A percentile compares a stretch with the other conserved stretches of the same genome.
These are phyloP conservation scores for Strigamia crassipes DNA, from an alignment of 2,888 invertebrate genomes.

Conservation along the genomic window DNA sequence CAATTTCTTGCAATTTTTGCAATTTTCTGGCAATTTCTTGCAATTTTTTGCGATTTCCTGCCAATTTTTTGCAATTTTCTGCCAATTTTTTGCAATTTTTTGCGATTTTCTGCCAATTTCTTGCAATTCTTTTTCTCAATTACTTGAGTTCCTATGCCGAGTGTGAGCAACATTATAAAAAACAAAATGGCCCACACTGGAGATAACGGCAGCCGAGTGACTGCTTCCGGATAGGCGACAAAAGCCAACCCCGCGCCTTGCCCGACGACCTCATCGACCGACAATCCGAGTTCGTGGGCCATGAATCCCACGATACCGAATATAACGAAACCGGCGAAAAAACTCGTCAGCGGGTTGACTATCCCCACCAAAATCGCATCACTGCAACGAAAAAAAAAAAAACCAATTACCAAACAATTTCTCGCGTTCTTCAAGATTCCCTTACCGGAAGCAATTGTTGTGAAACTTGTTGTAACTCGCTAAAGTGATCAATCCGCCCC, in stretches of 20 bases:
- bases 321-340: slow-evolving; percentile 61
- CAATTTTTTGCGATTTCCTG: too few relatives aligned
- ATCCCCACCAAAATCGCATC: slow-evolving; percentile 56
- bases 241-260: slow-evolving; percentile 55
- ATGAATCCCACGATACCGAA: slow-evolving; percentile 61
- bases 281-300: slow-evolving; percentile 58
- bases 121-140: background rate
- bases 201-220: slow-evolving; percentile 53
- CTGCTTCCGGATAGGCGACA: slow-evolving; percentile 55
- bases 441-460: slow-evolving; percentile 50
- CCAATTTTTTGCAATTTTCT: too few relatives aligned
- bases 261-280: slow-evolving; percentile 54
- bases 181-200: slow-evolving; percentile 54
- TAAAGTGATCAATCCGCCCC: slow-evolving; percentile 50
- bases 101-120: too few relatives aligned
- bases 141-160: slow-evolving; percentile 50
- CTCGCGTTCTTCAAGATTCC: background rate
- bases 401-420: background rate
- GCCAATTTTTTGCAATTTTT: too few relatives aligned
- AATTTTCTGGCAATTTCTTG: too few relatives aligned
- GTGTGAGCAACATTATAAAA: slow-evolving; percentile 53
- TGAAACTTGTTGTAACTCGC: slow-evolving; percentile 50
- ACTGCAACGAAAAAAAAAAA: slow-evolving; percentile 47
- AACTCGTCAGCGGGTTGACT: slow-evolving; percentile 59
- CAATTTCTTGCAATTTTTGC: too few relatives aligned